phyloP scores from a whole-genome alignment of 2,888 invertebrate genomes.

The Drosophila subquinaria region DNA sequence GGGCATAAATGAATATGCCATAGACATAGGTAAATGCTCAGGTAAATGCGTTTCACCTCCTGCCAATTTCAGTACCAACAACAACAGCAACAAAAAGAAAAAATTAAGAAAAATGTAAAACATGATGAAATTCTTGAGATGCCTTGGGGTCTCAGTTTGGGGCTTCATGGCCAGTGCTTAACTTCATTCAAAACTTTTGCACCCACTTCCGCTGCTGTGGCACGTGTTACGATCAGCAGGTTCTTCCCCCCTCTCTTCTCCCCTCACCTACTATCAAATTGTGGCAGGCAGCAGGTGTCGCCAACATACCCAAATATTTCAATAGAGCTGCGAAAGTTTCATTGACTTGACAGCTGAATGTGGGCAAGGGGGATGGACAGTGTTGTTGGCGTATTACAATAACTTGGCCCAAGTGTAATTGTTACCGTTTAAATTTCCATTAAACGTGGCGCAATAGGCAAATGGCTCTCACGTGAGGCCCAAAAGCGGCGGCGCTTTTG shows the following conservation, averaged over 20 bases:
- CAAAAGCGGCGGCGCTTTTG: constrained; percentile 18
- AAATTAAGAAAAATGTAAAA: constrained; percentile 14
- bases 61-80: constrained; percentile 8
- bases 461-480: constrained; percentile 50
- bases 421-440: constrained; percentile 80
- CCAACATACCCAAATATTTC: constrained; percentile 56
- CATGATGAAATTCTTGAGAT: constrained; percentile 65
- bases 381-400: constrained; percentile 27
- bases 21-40: constrained; percentile 42
- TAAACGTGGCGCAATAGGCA: constrained; percentile 64
- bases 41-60: constrained; percentile 15
- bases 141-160: constrained; percentile 43
- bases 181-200: constrained; percentile 49
- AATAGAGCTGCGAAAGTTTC: constrained; percentile 71
- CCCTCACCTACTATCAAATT: neutral
- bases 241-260: neutral
- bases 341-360: constrained; percentile 71
- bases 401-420: constrained; percentile 72
- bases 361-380: neutral
- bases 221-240: constrained; percentile 54
- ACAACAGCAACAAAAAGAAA: neutral
- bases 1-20: constrained; percentile 55
- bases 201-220: constrained; percentile 33
- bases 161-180: constrained; percentile 33
- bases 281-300: constrained; percentile 61